Evolutionary conservation across 2,113 vertebrate genomes (phyloP).

Genomic region (Callithrix jacchus): DNA sequence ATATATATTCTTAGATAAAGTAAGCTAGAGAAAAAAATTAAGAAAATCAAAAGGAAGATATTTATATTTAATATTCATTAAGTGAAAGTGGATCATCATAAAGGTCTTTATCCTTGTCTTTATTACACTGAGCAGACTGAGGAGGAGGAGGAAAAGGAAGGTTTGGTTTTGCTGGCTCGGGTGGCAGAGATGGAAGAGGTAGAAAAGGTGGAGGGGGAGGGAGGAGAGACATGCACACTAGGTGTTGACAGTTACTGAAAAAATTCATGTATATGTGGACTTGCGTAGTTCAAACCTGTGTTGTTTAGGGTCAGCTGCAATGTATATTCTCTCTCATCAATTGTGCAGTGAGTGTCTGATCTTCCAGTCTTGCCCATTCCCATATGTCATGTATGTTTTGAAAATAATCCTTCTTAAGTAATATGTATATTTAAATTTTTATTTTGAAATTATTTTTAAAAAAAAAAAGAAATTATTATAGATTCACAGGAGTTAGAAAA

Average conservation of each 20-base stretch:
- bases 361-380: neutral
- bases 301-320: neutral
- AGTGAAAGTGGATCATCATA: neutral
- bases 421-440: neutral
- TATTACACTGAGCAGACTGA: neutral
- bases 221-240: neutral
- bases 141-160: neutral
- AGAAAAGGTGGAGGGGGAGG: neutral
- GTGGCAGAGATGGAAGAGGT: neutral
- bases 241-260: neutral
- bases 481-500: neutral
- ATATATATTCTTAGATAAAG: neutral
- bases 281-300: neutral
- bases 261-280: neutral
- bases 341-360: neutral
- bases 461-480: neutral
- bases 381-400: neutral
- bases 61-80: neutral
- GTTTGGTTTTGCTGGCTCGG: neutral
- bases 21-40: neutral
- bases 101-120: neutral
- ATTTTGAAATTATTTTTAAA: neutral
- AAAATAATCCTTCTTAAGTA: neutral
- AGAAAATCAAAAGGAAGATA: neutral
- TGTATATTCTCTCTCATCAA: neutral